These are phyloP conservation scores for Microtus oregoni DNA, from an alignment of 2,113 vertebrate genomes.

Conservation along the genomic window DNA sequence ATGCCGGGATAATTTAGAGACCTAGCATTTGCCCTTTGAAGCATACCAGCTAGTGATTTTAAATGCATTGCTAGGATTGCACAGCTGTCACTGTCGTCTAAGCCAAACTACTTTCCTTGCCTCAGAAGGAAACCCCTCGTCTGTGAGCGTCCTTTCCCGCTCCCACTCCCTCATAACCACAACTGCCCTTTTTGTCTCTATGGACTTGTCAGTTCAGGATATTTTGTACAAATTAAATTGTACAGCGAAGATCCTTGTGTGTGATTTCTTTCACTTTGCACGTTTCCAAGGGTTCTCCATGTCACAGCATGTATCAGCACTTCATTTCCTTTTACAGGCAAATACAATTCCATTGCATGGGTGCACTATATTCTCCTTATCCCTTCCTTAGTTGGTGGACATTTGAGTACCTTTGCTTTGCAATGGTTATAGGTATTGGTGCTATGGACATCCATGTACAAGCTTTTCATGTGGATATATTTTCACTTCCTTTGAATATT, in stretches of 20 bases:
- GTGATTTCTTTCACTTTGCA: background rate
- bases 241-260: background rate
- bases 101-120: background rate
- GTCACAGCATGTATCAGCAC: background rate
- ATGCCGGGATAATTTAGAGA: background rate
- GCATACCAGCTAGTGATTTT: background rate
- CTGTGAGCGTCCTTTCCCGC: background rate
- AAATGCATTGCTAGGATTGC: background rate
- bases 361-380: background rate
- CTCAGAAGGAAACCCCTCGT: background rate
- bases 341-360: background rate
- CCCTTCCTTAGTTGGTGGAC: background rate
- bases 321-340: background rate
- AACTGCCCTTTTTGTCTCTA: background rate
- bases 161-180: background rate
- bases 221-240: background rate
- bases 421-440: background rate
- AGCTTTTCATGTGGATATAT: background rate
- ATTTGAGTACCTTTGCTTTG: background rate
- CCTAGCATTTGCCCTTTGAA: background rate
- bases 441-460: background rate
- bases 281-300: background rate
- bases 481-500: constrained; percentile 3
- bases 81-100: background rate
- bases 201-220: background rate